Base-by-base conservation (phyloP, 2,113 vertebrate species). In the Halcyon senegalensis region DNA sequence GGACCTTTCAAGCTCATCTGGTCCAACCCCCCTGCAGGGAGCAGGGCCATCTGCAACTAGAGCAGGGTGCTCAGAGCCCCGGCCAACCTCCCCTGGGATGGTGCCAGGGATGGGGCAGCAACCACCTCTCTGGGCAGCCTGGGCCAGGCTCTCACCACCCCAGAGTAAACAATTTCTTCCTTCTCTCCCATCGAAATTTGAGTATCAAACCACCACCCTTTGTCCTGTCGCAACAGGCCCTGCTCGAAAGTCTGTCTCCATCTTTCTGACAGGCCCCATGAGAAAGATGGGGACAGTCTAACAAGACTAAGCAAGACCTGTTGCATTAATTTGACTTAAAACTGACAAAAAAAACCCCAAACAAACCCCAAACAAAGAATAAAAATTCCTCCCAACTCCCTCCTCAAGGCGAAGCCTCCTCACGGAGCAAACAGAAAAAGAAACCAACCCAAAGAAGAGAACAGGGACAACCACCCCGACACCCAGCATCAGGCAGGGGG, bases 401-500 rank as follows among this genome's bases (percentile, higher is more conserved):
- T 1, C 41, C 63, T 84, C 13, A 37, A 94, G 44, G 81, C 69
- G 59, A 77, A 85, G 21, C 60, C 66, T 33, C 43, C 28, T 66
- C 30, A 51, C 2, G 2, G 0, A 50, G 51, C 27, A 62, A 58
- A 44, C 0, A 50, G 11, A 2, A 16, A 33, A 44, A 15, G 48
- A 35, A 4, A 11, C 2, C 21, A 37, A 10, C 19, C 9, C 28
- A 55, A 48, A 11, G 11, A 62, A 13, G 56, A 70, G 58, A 56
- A 70, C 35, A 1, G 5, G 21, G 33, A 6, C 16, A 28, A 44
- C 64, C 73, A 48, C 39, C 16, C 74, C 23, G 12, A 24, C 1
- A 33, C 33, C 63, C 63, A 30, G 67, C 50, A 5, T 7, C 31
- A 4, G 48, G 56, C 1, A 1, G 24, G 50, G 63, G 60, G 64